These are phyloP conservation scores for Sylvilagus bachmani DNA, from an alignment of 2,113 vertebrate genomes.

Conservation along the genomic window DNA sequence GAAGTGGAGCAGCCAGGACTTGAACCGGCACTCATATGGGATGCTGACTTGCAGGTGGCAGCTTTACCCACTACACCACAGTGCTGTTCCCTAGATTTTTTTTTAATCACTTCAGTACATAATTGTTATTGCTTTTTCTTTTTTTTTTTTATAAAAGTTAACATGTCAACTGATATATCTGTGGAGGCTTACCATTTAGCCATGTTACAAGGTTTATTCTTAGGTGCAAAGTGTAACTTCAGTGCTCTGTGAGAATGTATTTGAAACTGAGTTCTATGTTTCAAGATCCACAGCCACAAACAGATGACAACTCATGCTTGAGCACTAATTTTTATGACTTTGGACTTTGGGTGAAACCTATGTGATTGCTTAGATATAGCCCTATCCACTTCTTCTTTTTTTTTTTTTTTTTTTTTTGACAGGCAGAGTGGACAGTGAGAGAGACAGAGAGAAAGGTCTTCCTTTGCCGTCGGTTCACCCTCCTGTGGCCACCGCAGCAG, in stretches of 20 bases:
- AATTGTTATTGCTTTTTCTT: background rate
- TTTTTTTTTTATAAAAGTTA: background rate
- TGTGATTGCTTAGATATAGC: background rate
- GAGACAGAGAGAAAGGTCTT: no score
- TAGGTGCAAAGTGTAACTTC: slow-evolving; percentile 21
- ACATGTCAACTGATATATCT: slow-evolving; percentile 43
- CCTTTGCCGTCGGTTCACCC: no score
- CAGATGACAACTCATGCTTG: background rate
- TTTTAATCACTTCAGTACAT: no score
- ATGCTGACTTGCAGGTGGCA: no score
- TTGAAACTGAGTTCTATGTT: background rate
- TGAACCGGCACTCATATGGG: no score
- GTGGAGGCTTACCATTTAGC: background rate
- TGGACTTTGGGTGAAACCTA: background rate
- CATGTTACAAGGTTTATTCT: slow-evolving; percentile 51
- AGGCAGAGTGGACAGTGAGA: no score
- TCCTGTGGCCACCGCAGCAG: no score
- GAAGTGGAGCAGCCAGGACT: no score
- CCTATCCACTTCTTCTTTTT: background rate
- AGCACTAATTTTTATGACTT: slow-evolving; percentile 11
- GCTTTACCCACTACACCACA: no score
- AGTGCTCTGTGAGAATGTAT: background rate
- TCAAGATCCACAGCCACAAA: background rate
- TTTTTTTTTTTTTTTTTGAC: no score
- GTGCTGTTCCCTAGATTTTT: no score